Evolutionary conservation across 2,888 invertebrate species (phyloP), one percentile per base, ranked within the genome.

Genomic region (Malthinus flaveolus): DNA sequence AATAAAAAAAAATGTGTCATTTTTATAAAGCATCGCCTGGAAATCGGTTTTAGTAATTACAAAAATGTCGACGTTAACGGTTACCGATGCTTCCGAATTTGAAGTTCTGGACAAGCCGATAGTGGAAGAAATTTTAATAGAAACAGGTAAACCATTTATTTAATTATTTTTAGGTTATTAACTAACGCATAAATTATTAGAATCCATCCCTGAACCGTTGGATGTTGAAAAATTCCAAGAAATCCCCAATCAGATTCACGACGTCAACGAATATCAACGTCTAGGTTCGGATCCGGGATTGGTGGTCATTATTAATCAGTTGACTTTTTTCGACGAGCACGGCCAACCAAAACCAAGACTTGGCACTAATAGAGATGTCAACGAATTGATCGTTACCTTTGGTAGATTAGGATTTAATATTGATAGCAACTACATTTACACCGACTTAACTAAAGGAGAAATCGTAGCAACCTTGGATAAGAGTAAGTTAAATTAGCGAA

Each of bases 371-470:
- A 61, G 68, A 54, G 76, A 77, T 60, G 75, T 76, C 0, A 70
- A 73, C 34, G 71, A 73, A 58, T 65, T 76, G 9, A 64, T 71
- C 11, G 39, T 64, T 1, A 72, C 71, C 31, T 68, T 76, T 35
- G 71, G 73, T 46, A 62, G 75, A 37, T 59, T 71, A 13, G 76
- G 75, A 11, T 76, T 68, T 47, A 76, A 76, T 54, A 66, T 76
- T 32, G 61, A 64, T 4, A 46, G 62, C 9, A 48, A 67, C 6
- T 57, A 73, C 49, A 67, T 76, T 32, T 51, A 65, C 34, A 66
- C 51, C 9, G 68, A 75, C 56, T 63, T 59, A 1, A 72, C 64
- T 1, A 66, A 61, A 23, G 48, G 63, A 3, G 62, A 72, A 51
- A 64, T 75, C 10, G 37, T 59, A 7, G 33, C 60, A 5, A 62